Evolutionary conservation across 1,140 invertebrate species (phyloP), one percentile per base, ranked within the genome.

Genomic region (Lethrus apterus): DNA sequence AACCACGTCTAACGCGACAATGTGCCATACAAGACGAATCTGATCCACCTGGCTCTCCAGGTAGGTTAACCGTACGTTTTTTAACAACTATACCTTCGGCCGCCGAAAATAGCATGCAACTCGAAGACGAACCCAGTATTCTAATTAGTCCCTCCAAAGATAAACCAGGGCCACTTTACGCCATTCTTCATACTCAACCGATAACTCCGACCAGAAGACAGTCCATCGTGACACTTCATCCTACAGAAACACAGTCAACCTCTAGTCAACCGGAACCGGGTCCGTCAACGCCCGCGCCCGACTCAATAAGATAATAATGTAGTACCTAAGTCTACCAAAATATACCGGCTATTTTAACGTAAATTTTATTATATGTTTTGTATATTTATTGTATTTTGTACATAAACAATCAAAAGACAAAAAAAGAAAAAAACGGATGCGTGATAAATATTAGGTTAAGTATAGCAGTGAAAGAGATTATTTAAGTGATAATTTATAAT

Each of bases 1-100:
- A 84, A 59, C 84, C 84, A 1, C 72, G 84, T 11, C 66, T 89
- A 8, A 85, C 83, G 1, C 73, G 86, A 4, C 86, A 89, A 63
- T 75, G 81, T 44, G 86, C 86, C 1, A 73, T 86, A 30, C 76
- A 78, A 48, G 81, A 83, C 46, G 79, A 65, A 48, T 66, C 68
- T 1, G 82, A 84, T 58, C 77, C 81, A 1, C 79, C 79, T 2
- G 70, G 67, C 14, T 81, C 81, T 11, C 81, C 82, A 0, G 67
- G 71, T 14, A 59, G 75, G 26, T 67, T 65, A 74, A 68, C 64
- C 78, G 81, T 86, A 43, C 68, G 83, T 15, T 80, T 84, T 52
- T 66, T 86, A 32, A 79, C 81, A 34, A 89, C 86, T 5, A 89
- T 89, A 64, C 85, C 86, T 3, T 89, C 86, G 2, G 84, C 85